phyloP scores from a whole-genome alignment of 1,140 invertebrate genomes.

The roundworm (Caenorhabditis elegans) region DNA sequence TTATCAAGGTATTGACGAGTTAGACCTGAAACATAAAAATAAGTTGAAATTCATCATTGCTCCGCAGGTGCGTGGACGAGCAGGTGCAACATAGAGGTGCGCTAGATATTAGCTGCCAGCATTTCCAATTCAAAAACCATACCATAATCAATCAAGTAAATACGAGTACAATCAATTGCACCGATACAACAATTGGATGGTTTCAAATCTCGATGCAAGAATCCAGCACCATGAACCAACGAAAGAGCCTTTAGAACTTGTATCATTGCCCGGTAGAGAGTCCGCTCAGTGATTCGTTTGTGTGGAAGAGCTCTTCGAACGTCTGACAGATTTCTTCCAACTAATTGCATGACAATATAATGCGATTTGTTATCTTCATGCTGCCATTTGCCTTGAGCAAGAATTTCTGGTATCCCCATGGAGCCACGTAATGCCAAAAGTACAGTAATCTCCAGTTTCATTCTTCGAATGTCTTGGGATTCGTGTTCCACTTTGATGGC shows the following conservation, averaged over 20 bases:
- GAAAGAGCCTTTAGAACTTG: neutral
- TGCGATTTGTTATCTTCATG: neutral
- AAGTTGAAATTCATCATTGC: too few species aligned
- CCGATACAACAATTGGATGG: slow-evolving; percentile 22
- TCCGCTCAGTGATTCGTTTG: neutral
- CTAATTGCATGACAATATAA: neutral
- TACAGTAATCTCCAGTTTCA: slow-evolving; percentile 18
- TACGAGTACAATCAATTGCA: neutral
- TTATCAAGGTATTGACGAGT: slow-evolving; percentile 8
- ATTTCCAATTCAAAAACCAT: neutral
- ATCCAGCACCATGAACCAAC: neutral
- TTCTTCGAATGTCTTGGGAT: neutral
- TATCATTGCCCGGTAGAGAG: neutral
- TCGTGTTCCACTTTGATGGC: neutral
- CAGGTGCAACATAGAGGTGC: too few species aligned
- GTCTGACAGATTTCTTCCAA: slow-evolving; percentile 4
- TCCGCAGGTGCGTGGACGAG: too few species aligned
- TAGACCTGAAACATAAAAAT: neutral
- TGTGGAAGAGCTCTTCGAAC: neutral
- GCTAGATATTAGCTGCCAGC: too few species aligned
- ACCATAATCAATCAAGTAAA: slow-evolving; percentile 20
- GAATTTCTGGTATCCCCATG: neutral
- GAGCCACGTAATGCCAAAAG: neutral
- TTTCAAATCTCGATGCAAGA: slow-evolving; percentile 23
- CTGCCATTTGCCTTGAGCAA: neutral